A percentile compares a stretch with the other conserved stretches of the same genome.
phyloP scores from a whole-genome alignment of 2,113 vertebrate genomes.

The Emydura subglobosa region DNA sequence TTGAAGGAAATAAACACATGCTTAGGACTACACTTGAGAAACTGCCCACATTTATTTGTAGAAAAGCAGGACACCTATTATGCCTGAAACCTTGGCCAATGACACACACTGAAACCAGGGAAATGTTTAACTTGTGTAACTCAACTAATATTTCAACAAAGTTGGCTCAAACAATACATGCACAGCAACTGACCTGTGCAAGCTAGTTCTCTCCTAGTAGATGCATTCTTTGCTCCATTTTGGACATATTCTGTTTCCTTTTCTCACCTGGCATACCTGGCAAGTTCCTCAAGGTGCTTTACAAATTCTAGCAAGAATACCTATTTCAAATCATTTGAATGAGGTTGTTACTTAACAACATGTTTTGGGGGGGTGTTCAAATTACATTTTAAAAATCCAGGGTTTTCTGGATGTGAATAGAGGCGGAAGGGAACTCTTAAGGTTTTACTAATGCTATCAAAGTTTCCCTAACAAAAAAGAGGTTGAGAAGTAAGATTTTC shows the following conservation, averaged over 20 bases:
- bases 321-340: conserved; percentile 67
- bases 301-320: conserved; percentile 63
- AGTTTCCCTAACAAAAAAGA: not conserved
- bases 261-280: not conserved
- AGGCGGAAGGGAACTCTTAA: not conserved
- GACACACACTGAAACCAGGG: not conserved
- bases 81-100: not conserved
- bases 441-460: conserved; percentile 28
- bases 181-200: not conserved
- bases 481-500: not conserved
- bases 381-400: conserved; percentile 41
- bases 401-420: conserved; percentile 25
- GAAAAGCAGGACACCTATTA: not conserved
- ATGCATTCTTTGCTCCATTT: not conserved
- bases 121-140: not conserved
- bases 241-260: not conserved
- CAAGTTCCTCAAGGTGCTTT: conserved; percentile 39
- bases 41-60: fast-evolving
- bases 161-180: fast-evolving
- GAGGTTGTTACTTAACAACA: conserved; percentile 76
- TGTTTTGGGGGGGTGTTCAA: not conserved
- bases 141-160: not conserved
- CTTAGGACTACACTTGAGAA: not conserved
- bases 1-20: not conserved
- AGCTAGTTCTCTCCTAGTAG: not conserved